Base-by-base conservation (phyloP, 64 coral and sea anemone species). In the Anthopleura sola region DNA sequence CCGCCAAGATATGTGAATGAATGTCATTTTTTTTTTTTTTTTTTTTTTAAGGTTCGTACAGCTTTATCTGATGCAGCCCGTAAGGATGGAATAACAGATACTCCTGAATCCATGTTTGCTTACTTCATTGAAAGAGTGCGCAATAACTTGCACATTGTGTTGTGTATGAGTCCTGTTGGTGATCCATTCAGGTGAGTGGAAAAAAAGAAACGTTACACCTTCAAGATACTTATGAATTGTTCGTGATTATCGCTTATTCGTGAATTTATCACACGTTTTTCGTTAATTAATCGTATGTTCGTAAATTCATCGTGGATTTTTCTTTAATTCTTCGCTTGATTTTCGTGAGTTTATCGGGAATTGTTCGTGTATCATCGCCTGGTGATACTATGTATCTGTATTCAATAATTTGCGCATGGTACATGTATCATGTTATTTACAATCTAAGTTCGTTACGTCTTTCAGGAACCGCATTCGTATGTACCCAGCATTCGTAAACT, bases 401-500 rank as follows among this genome's bases (percentile, higher is more conserved):
- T 7, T 24, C 10, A 1, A 24, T 62, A 24, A 24, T 21, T 62
- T 26, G 58, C 24, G 58, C 20, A 62, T 62, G 19, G 23, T 8
- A 44, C 40, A 44, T 44, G 40, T n/a, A n/a, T n/a, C n/a, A n/a
- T n/a, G n/a, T n/a, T n/a, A n/a, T n/a, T 44, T 44, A 44, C 40
- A 44, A 24, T n/a, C 23, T 53, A 53, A 13, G 0, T 17, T 53
- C 50, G 0, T 53, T 53, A 12, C 7, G 50, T 53, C 50, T 53
- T 53, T 53, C 50, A 53, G 50, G 50, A 53, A 99, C 75, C 97
- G 97, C 37, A 95, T 99, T 83, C 97, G 97, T 64, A 99, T 99
- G 97, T 99, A 95, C 85, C 97, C 97, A 32, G 93, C 97, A 15
- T 94, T 99, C 75, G 97, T 99, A n/a, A 99, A 99, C 87, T 99